phyloP scores from a whole-genome alignment of 2,113 vertebrate genomes.

The Buteo buteo region DNA sequence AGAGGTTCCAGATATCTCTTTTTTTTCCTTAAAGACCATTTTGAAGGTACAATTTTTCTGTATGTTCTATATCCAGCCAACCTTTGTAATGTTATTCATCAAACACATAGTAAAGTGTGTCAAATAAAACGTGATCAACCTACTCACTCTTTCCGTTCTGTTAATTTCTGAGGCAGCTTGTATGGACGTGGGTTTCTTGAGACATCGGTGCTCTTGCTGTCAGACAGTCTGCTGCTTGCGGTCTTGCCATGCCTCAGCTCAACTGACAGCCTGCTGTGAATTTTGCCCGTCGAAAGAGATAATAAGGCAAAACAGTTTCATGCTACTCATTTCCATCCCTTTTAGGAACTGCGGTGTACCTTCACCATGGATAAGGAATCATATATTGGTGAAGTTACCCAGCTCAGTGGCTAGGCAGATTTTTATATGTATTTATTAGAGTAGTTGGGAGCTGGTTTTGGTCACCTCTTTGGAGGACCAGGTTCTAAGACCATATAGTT shows the following conservation, averaged over 20 bases:
- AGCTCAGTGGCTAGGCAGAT: background rate
- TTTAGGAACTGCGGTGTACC: background rate
- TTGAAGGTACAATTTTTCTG: background rate
- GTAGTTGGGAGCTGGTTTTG: background rate
- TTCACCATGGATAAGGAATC: background rate
- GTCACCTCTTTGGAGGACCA: background rate
- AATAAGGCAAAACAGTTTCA: background rate
- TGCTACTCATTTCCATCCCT: background rate
- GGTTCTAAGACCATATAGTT: background rate
- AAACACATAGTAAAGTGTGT: background rate
- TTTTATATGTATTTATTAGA: background rate
- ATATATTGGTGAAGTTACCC: background rate
- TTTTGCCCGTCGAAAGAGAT: background rate
- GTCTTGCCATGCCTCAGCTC: background rate
- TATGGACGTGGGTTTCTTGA: background rate
- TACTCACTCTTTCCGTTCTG: background rate
- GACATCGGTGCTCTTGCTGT: background rate
- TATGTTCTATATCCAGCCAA: background rate
- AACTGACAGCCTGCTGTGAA: background rate
- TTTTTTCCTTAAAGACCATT: background rate
- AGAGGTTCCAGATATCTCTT: background rate
- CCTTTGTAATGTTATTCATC: background rate
- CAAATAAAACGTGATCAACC: background rate
- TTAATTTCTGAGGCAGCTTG: background rate
- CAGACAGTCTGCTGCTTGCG: background rate